phyloP scores from a whole-genome alignment of 2,888 invertebrate genomes.

The Lithophane leautieri region DNA sequence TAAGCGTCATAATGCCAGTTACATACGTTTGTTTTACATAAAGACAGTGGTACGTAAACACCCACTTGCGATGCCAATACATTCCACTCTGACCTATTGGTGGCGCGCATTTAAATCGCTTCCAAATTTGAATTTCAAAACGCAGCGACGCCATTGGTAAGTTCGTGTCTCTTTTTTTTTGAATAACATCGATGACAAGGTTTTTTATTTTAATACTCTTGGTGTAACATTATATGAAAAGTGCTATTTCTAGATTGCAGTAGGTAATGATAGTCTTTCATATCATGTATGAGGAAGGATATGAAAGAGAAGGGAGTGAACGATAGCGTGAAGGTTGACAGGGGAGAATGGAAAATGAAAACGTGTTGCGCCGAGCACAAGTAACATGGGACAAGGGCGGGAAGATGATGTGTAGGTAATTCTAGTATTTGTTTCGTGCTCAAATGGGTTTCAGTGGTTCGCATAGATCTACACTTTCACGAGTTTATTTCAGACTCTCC shows the following conservation, averaged over 20 bases:
- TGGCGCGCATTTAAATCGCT: constrained; percentile 84
- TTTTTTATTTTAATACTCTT: constrained; percentile 54
- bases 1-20: constrained; percentile 66
- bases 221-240: constrained; percentile 9
- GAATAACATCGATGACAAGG: constrained; percentile 69
- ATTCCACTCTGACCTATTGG: constrained; percentile 88
- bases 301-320: no score
- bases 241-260: constrained; percentile 3
- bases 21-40: constrained; percentile 68
- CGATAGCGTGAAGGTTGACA: no score
- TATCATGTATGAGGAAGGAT: no score
- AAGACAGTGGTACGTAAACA: constrained; percentile 66
- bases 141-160: constrained; percentile 74
- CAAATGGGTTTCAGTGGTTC: not conserved
- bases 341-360: no score
- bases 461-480: not conserved
- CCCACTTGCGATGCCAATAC: constrained; percentile 81
- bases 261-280: not conserved
- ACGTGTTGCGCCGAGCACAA: no score
- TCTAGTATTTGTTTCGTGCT: not conserved
- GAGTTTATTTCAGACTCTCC: not conserved
- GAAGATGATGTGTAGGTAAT: no score
- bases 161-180: constrained; percentile 68
- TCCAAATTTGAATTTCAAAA: constrained; percentile 86
- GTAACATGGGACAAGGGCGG: no score